Percentiles rank a stretch among this genome's conserved stretches.
Evolutionary conservation across 2,113 vertebrate genomes (phyloP).

Genomic region (Falco punctatus): DNA sequence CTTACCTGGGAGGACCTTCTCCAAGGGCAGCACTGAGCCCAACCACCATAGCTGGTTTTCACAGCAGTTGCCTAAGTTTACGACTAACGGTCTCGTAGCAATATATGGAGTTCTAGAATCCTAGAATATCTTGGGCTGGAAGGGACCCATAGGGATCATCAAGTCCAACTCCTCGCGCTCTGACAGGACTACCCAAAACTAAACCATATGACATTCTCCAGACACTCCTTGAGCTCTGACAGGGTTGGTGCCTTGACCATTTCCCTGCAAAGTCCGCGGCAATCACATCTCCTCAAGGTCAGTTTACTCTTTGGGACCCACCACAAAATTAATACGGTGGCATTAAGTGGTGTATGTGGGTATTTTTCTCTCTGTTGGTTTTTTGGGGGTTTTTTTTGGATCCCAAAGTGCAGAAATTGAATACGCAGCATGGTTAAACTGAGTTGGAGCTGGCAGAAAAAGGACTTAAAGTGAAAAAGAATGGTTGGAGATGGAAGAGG

Average conservation of each 20-base stretch:
- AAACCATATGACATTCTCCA: too few relatives aligned
- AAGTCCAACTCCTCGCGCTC: too few relatives aligned
- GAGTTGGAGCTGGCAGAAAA: neutral
- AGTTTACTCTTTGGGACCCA: neutral
- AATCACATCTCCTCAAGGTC: neutral
- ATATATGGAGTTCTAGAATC: too few relatives aligned
- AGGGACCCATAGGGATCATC: too few relatives aligned
- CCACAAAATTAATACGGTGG: neutral
- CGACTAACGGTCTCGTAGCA: accelerated
- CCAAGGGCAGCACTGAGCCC: neutral
- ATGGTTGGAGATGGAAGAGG: neutral
- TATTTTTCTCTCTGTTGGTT: neutral
- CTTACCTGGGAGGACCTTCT: neutral
- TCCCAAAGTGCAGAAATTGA: neutral
- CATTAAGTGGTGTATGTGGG: neutral
- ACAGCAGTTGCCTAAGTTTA: neutral
- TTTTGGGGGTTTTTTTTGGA: neutral
- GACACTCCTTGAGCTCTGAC: too few relatives aligned
- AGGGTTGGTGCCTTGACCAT: too few relatives aligned
- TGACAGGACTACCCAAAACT: too few relatives aligned
- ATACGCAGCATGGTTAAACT: neutral
- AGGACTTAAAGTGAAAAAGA: neutral
- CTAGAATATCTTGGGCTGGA: too few relatives aligned
- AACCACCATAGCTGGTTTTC: neutral
- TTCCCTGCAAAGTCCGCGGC: neutral